These are phyloP conservation scores for Mesembrinibis cayennensis DNA, from an alignment of 2,113 vertebrate genomes.

Conservation along the genomic window DNA sequence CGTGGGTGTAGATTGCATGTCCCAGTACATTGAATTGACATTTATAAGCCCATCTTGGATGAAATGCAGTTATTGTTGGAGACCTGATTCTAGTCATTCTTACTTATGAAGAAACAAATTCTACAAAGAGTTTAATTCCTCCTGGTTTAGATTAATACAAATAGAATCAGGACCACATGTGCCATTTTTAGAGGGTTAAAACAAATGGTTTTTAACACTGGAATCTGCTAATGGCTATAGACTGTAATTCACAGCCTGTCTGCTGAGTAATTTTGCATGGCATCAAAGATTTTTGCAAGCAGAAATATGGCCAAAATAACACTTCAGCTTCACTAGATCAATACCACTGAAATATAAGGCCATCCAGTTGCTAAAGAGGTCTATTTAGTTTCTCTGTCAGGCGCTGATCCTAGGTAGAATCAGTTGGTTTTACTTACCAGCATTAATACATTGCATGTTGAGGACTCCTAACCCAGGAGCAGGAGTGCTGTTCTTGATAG, in stretches of 20 bases:
- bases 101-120: not conserved
- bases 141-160: not conserved
- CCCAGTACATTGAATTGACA: not conserved
- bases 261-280: slow-evolving; percentile 49
- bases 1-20: not conserved
- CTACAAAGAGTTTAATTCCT: not conserved
- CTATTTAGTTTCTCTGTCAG: slow-evolving; percentile 57
- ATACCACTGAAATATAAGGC: slow-evolving; percentile 68
- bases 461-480: not conserved
- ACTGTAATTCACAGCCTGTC: slow-evolving; percentile 29
- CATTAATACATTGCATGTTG: not conserved
- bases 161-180: not conserved
- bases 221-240: slow-evolving; percentile 11
- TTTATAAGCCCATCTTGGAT: not conserved
- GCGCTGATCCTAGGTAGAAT: not conserved
- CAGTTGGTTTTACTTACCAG: not conserved
- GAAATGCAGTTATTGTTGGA: not conserved
- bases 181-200: not conserved
- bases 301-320: slow-evolving; percentile 59
- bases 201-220: not conserved
- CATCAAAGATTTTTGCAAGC: slow-evolving; percentile 62
- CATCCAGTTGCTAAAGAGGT: slow-evolving; percentile 56
- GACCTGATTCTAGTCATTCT: not conserved
- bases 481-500: not conserved
- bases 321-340: slow-evolving; percentile 57